These are phyloP conservation scores for Lordiphosa fenestrarum DNA, from an alignment of 2,888 invertebrate genomes.

Conservation along the genomic window DNA sequence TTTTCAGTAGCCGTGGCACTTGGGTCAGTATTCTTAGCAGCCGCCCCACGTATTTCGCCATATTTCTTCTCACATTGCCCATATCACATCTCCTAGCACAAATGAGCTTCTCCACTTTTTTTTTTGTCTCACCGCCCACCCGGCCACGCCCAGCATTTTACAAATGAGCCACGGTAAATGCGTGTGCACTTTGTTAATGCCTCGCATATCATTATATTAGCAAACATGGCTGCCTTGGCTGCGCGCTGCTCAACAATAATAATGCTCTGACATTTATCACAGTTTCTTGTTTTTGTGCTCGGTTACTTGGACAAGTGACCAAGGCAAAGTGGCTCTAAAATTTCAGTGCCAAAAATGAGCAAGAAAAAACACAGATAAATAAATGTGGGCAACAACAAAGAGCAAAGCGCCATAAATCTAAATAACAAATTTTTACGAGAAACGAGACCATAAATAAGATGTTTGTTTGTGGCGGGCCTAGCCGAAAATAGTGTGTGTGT, in stretches of 20 bases:
- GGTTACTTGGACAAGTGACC: constrained; percentile 53
- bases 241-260: constrained; percentile 52
- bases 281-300: constrained; percentile 35
- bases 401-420: constrained; percentile 70
- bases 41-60: too few relatives aligned
- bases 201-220: constrained; percentile 58
- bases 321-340: constrained; percentile 68
- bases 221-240: constrained; percentile 26
- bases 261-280: constrained; percentile 64
- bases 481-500: constrained; percentile 45
- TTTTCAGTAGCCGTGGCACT: too few relatives aligned
- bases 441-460: constrained; percentile 72
- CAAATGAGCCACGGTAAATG: constrained; percentile 49
- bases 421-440: constrained; percentile 73
- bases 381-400: constrained; percentile 70
- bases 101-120: too few relatives aligned
- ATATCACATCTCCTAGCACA: too few relatives aligned
- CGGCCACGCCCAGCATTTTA: constrained; percentile 8
- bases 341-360: constrained; percentile 53
- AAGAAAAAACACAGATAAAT: constrained; percentile 52
- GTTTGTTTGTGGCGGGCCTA: constrained; percentile 57
- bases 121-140: too few relatives aligned
- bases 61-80: too few relatives aligned
- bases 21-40: too few relatives aligned
- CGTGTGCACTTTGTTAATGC: constrained; percentile 63